Evolutionary conservation across 2,888 invertebrate species (phyloP).

Genomic region (Smittia sp.): DNA sequence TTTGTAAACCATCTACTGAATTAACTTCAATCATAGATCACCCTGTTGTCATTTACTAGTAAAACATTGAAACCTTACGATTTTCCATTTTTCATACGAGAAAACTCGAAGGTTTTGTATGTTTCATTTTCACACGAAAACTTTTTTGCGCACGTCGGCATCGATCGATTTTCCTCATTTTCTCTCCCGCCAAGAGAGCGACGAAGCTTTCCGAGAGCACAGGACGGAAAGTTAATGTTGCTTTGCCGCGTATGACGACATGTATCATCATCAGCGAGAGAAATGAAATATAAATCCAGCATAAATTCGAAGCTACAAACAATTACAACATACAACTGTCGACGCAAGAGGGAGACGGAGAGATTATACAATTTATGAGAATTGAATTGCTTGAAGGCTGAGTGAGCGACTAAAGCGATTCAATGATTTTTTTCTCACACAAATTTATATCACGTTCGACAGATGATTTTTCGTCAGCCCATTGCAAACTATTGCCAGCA

Average conservation of each 20-base stretch:
- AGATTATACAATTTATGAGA: conserved; percentile 23
- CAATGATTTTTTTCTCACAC: conserved; percentile 5
- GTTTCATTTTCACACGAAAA: background rate
- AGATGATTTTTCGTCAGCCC: no score
- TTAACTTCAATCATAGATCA: no score
- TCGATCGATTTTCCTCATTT: conserved; percentile 32
- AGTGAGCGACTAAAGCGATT: background rate
- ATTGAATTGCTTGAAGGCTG: background rate
- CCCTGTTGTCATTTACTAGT: no score
- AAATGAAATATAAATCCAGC: background rate
- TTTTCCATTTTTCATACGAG: background rate
- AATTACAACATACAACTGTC: conserved; percentile 9
- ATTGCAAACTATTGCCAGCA: no score
- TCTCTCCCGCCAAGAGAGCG: conserved; percentile 9
- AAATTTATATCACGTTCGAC: no score
- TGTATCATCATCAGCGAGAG: no score
- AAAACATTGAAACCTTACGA: no score
- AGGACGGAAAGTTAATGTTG: background rate
- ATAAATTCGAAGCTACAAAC: conserved; percentile 33
- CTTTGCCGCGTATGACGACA: background rate
- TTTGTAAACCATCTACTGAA: no score
- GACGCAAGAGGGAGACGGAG: background rate
- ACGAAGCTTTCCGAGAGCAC: background rate
- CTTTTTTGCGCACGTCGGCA: conserved; percentile 39
- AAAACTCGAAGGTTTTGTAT: background rate